phyloP scores from a whole-genome alignment of 1,140 invertebrate species.

The Bombus consobrinus region DNA sequence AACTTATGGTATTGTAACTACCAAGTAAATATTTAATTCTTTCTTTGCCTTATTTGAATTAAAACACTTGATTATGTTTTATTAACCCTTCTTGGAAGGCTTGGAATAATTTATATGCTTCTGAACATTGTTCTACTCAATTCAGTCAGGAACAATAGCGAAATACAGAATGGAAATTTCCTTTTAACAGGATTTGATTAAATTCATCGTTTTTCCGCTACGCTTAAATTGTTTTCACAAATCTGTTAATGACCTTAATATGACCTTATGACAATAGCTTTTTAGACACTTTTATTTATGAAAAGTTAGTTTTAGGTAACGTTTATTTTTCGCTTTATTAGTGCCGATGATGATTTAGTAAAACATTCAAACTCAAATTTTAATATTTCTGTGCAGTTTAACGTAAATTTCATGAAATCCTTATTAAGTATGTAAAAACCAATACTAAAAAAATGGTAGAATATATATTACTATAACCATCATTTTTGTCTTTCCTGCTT shows the following conservation, averaged over 20 bases:
- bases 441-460: background rate
- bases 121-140: background rate
- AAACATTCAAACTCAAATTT: background rate
- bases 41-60: background rate
- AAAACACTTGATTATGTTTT: background rate
- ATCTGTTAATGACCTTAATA: background rate
- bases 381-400: background rate
- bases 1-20: background rate
- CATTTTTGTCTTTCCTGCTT: background rate
- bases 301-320: background rate
- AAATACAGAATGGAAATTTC: background rate
- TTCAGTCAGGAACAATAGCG: background rate
- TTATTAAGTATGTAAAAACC: background rate
- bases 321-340: too few relatives aligned
- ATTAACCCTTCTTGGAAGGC: too few relatives aligned
- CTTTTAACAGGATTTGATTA: background rate
- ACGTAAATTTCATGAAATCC: background rate
- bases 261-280: background rate
- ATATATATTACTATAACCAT: background rate
- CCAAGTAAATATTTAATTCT: background rate
- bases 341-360: background rate
- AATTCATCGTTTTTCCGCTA: constrained; percentile 1
- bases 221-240: background rate
- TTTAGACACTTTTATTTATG: background rate
- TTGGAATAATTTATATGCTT: background rate